Evolutionary conservation across 2,888 invertebrate genomes (phyloP), one percentile per base, ranked within the genome.

Genomic region (Lithophane semibrunnea): DNA sequence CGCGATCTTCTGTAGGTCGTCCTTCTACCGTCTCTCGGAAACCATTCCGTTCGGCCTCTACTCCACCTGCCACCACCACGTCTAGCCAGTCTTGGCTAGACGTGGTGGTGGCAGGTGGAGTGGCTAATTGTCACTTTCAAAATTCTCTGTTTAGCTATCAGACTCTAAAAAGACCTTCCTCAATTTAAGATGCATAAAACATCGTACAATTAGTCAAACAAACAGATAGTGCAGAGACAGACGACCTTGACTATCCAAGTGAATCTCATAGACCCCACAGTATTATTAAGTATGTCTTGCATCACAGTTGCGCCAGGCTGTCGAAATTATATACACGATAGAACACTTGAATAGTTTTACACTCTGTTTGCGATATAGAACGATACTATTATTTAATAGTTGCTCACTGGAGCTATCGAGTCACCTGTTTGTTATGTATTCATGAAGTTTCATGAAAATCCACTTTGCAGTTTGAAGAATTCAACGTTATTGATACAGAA

Each of bases 341-440:
- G 66, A 29, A 44, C 60, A 42, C 44, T 63, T 80, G 77, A 80
- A 77, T 80, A 71, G 73, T 68, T 78, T 88, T 66, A 77, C 73
- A 79, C 44, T 87, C 83, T 79, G 74, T n/a, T 85, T 65, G n/a
- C 63, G 70, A 77, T 81, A 12, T 86, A 70, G 80, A 67, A 10
- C 78, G 78, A 63, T 74, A 81, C 60, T 82, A 70, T 86, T 87
- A 88, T 84, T 75, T 74, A 85, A 82, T 79, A 80, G 24, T 73
- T 66, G 60, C 16, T 44, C 37, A 69, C n/a, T 37, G 44, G 29
- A 64, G 9, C 10, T 29, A 64, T 52, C 44, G 37, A 52, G 56
- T 52, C 18, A 56, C 42, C 68, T 58, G 42, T 9, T 56, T 13
- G 37, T 73, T 61, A 42, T 52, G 52, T 56, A 71, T 67, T 56